These are phyloP conservation scores for Parnassius smintheus DNA, from an alignment of 2,888 invertebrate species.

Conservation along the genomic window DNA sequence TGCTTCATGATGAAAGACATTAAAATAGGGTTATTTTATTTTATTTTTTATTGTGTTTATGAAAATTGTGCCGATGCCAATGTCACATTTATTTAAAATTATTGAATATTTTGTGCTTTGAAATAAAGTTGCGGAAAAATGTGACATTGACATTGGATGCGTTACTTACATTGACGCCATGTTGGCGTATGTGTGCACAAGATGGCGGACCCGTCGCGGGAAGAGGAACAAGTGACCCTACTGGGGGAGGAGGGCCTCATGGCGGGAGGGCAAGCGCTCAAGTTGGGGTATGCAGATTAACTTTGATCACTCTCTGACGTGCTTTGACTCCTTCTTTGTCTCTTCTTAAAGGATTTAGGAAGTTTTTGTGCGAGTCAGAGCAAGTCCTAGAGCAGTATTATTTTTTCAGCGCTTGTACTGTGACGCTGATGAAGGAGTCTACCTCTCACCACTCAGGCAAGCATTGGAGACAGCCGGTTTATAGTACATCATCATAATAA, in stretches of 20 bases:
- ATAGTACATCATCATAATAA: conserved; percentile 76
- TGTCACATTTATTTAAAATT: conserved; percentile 51
- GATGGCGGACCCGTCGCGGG: conserved; percentile 98
- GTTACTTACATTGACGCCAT: conserved; percentile 82
- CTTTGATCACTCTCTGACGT: conserved; percentile 58
- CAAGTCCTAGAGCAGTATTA: conserved; percentile 77
- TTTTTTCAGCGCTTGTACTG: conserved; percentile 90
- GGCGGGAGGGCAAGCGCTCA: conserved; percentile 97
- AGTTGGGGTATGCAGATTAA: conserved; percentile 93
- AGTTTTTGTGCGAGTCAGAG: conserved; percentile 60
- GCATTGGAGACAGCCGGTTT: conserved; percentile 82
- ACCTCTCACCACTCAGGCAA: conserved; percentile 90
- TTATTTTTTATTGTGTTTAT: conserved; percentile 23
- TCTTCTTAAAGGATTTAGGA: conserved; percentile 4
- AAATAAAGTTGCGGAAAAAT: conserved; percentile 34
- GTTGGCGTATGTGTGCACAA: conserved; percentile 84
- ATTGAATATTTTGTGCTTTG: too few species aligned
- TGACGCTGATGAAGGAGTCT: conserved; percentile 86
- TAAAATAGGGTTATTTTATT: conserved; percentile 10
- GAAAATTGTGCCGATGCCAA: conserved; percentile 53
- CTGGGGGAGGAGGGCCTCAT: conserved; percentile 97
- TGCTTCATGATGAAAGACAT: conserved; percentile 16
- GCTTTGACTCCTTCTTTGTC: conserved; percentile 59
- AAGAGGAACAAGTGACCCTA: conserved; percentile 97
- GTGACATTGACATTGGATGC: conserved; percentile 86